These are phyloP conservation scores for Equus przewalskii DNA, from an alignment of 2,113 vertebrate species.

Conservation along the genomic window DNA sequence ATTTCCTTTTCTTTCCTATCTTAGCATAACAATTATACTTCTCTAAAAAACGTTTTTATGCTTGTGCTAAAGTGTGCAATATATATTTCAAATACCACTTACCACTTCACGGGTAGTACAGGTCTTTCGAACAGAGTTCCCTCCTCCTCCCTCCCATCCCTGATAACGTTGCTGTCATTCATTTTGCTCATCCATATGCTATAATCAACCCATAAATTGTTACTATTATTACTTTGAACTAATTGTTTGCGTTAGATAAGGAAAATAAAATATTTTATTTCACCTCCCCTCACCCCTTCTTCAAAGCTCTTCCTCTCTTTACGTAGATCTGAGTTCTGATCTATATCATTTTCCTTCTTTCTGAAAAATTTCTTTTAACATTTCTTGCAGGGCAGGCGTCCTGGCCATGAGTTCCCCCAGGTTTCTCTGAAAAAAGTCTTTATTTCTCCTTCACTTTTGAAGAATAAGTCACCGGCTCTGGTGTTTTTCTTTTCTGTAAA, in stretches of 20 bases:
- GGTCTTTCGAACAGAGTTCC: background rate
- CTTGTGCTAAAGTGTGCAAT: background rate
- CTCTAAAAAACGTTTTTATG: background rate
- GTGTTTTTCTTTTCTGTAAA: background rate
- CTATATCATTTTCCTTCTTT: background rate
- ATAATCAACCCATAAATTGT: too few species aligned
- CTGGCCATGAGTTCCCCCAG: background rate
- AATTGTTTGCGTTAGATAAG: background rate
- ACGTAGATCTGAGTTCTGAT: background rate
- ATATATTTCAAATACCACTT: too few species aligned
- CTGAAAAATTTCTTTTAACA: background rate
- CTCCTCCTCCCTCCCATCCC: background rate
- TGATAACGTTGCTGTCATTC: too few species aligned
- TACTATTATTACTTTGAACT: background rate
- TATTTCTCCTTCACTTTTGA: background rate
- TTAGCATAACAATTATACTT: fast-evolving
- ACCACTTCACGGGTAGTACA: too few species aligned
- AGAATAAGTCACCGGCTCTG: background rate
- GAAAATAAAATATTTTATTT: background rate
- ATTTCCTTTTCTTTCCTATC: too few species aligned
- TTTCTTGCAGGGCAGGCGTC: too few species aligned
- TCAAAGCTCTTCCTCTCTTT: background rate
- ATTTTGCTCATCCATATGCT: background rate
- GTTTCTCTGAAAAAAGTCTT: too few species aligned
- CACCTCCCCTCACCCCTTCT: too few species aligned